Evolutionary conservation across 2,888 invertebrate species (phyloP), one percentile per base, ranked within the genome.

Genomic region (Drosophila histrio): DNA sequence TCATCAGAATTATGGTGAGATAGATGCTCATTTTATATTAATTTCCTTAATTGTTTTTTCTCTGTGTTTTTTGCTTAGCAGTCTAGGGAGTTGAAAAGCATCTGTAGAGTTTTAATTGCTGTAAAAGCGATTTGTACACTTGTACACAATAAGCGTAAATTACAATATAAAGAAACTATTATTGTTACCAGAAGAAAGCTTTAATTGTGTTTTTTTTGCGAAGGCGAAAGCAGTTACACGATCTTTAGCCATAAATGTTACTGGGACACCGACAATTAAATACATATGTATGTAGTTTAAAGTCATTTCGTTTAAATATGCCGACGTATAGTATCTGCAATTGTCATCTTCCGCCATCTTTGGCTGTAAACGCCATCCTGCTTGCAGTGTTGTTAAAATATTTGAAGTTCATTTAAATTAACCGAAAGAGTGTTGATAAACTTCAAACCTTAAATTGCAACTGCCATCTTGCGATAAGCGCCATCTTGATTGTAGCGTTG

Each of bases 141-240:
- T 49, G 63, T 57, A 68, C 52, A 63, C 46, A 59, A 69, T 64
- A 75, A 67, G 73, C 73, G 62, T 75, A 67, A 71, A 66, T 62
- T 71, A 75, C 73, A 65, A 61, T 75, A 87, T 82, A 88, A 88
- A 89, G 82, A 89, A 83, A 81, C 81, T 77, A 89, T 89, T 89
- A 89, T 89, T 89, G 86, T 87, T 86, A 86, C 86, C 82, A 82
- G 86, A 75, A 81, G 75, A 86, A 81, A 87, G 85, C 86, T 81
- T 83, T 87, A 41, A 68, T 77, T 72, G 72, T 75, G 69, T 59
- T 56, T 68, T 56, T 68, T 62, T 53, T 62, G 72, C 63, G 47
- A 72, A 72, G 72, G 72, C 72, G 43, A 72, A 54, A 56, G 59
- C 68, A 57, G 68, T 52, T 15, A 44, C 56, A 59, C 72, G 59